A percentile compares a stretch with the other conserved stretches of the same genome.
These are phyloP conservation scores for Oreortyx pictus DNA, from an alignment of 2,797 vertebrate species.

Conservation along the genomic window DNA sequence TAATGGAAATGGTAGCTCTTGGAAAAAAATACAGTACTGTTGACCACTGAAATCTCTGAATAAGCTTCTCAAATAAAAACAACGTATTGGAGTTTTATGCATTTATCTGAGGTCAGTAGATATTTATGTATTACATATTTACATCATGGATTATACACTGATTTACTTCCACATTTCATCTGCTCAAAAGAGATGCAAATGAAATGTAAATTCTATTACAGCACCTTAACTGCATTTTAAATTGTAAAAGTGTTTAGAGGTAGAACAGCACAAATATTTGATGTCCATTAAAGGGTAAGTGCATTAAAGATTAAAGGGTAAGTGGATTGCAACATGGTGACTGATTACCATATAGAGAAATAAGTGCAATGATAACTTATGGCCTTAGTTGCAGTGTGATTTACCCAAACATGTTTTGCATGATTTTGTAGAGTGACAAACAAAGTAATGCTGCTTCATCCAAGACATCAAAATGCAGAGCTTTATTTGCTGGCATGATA, in stretches of 20 bases:
- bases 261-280: constrained; percentile 20
- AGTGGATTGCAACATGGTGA: neutral
- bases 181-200: constrained; percentile 46
- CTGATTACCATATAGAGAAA: neutral
- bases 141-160: constrained; percentile 10
- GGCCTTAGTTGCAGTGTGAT: neutral
- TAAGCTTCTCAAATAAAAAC: constrained; percentile 12
- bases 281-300: neutral
- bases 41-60: neutral
- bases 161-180: constrained; percentile 42
- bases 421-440: neutral
- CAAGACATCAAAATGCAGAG: constrained; percentile 23
- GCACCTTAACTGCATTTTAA: constrained; percentile 19
- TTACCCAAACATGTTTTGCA: neutral
- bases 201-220: constrained; percentile 34
- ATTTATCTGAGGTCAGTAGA: constrained; percentile 8
- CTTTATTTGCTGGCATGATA: constrained; percentile 34
- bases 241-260: constrained; percentile 1
- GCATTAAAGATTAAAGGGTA: neutral
- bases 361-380: neutral
- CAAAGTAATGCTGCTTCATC: neutral
- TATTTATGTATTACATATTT: constrained; percentile 32
- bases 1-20: constrained; percentile 22
- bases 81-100: neutral
- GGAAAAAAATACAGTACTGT: neutral